Conservation (phyloP, 2,797 vertebrate genomes). For the Enteromius trimaculatus region DNA sequence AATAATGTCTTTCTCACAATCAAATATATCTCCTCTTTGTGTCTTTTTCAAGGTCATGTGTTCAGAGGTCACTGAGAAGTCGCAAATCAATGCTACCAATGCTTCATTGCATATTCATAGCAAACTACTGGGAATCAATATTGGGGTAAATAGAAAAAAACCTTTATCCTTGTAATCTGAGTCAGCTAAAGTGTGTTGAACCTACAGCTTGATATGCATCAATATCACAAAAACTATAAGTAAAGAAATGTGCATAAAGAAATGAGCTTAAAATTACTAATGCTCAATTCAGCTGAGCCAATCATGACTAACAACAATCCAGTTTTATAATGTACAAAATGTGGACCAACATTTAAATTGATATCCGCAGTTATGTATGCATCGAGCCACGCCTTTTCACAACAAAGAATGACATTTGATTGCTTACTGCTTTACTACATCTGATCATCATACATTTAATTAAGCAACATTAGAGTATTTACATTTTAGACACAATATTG, state of each 20-base stretch:
- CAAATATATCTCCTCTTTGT: neutral
- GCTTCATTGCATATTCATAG: constrained; percentile 27
- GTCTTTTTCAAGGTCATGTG: constrained; percentile 2
- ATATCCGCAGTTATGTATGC: neutral
- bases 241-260: neutral
- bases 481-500: neutral
- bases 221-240: neutral
- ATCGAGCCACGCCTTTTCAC: neutral
- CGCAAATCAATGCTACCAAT: constrained; percentile 27
- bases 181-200: neutral
- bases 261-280: neutral
- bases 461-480: neutral
- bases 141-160: neutral
- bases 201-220: neutral
- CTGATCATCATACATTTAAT: neutral
- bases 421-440: neutral
- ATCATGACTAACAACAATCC: neutral
- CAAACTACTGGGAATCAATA: constrained; percentile 1
- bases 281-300: neutral
- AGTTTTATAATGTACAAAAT: constrained; percentile 3
- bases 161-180: neutral
- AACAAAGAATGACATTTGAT: neutral
- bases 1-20: neutral
- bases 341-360: neutral
- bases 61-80: constrained; percentile 2